phyloP scores from a whole-genome alignment of 2,113 vertebrate genomes.

The Eulemur rufifrons region DNA sequence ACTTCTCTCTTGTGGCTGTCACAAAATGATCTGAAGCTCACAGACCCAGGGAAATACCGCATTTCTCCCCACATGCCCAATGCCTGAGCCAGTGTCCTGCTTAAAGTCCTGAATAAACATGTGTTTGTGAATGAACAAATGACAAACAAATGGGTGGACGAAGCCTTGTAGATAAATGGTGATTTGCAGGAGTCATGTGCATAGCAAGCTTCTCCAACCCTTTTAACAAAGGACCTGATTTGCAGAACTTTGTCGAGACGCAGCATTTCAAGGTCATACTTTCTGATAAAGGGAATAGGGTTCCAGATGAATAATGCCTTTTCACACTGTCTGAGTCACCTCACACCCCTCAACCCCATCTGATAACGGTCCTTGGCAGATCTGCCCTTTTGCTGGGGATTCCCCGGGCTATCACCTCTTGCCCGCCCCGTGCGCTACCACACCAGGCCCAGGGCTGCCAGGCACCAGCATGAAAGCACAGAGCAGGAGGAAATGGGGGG shows the following conservation, averaged over 20 bases:
- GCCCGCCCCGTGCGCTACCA: not conserved
- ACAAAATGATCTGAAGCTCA: not conserved
- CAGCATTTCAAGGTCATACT: not conserved
- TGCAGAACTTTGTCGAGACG: slow-evolving; percentile 6
- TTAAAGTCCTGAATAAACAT: not conserved
- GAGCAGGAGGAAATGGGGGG: slow-evolving; percentile 7
- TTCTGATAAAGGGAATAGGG: slow-evolving; percentile 12
- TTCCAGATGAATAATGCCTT: slow-evolving; percentile 54
- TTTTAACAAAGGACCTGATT: not conserved
- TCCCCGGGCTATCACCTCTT: slow-evolving; percentile 57
- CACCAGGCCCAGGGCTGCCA: slow-evolving; percentile 50
- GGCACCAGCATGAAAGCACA: slow-evolving; percentile 39
- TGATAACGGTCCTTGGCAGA: slow-evolving; percentile 64
- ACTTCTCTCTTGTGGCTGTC: not conserved
- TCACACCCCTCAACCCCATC: slow-evolving; percentile 48
- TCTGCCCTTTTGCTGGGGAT: slow-evolving; percentile 66
- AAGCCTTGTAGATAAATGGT: not conserved
- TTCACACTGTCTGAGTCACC: slow-evolving; percentile 68
- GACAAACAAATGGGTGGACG: not conserved
- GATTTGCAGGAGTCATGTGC: not conserved
- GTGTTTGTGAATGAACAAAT: not conserved
- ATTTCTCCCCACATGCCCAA: not conserved
- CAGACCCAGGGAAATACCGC: not conserved
- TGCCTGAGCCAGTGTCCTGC: not conserved
- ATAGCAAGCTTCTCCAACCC: not conserved